Base-by-base conservation (phyloP, 1,140 invertebrate species). In the Zaprionus tsacasi region DNA sequence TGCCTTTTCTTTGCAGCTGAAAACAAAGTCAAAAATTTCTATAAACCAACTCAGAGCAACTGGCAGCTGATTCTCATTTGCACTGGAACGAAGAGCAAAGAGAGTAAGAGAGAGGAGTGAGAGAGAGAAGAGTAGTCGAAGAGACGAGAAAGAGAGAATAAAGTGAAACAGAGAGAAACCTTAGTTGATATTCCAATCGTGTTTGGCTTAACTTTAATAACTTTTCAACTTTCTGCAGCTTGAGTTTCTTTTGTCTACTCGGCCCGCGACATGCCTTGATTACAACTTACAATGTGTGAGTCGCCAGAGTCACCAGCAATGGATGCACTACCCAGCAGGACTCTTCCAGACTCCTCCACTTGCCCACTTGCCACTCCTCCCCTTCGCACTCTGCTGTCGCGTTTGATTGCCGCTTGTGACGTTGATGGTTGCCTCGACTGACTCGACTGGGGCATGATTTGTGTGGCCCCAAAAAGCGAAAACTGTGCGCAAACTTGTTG, bases 121-220 rank as follows among this genome's bases (percentile, higher is more conserved):
- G 8, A 48, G 17, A 21, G 45, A 45, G 8, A 6, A n/a, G 7
- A 25, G 33, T 30, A 55, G 17, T 27, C 25, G 35, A 38, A 43
- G 40, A 40, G 64, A 52, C 25, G 17, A 12, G 21, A 40, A 21
- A 40, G 8, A 54, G 5, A 58, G 10, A 25, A 10, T 15, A 10
- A 27, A 43, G 36, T 12, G 45, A 11, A 27, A 36, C 1, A 50
- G 45, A 35, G 15, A 13, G 21, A 21, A 21, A 76, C 67, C 73
- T 72, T 88, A 79, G 77, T 87, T 87, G 80, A 70, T 88, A 87
- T 87, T 87, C 82, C 80, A 70, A 70, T 67, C 77, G 83, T 78
- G 82, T 80, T 88, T 88, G 80, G 64, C 75, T 88, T 88, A 88
- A 87, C 82, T 87, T 87, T 87, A 87, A 87, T 87, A 87, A 87